phyloP scores from a whole-genome alignment of 2,797 vertebrate genomes.

The Gambelia wislizenii region DNA sequence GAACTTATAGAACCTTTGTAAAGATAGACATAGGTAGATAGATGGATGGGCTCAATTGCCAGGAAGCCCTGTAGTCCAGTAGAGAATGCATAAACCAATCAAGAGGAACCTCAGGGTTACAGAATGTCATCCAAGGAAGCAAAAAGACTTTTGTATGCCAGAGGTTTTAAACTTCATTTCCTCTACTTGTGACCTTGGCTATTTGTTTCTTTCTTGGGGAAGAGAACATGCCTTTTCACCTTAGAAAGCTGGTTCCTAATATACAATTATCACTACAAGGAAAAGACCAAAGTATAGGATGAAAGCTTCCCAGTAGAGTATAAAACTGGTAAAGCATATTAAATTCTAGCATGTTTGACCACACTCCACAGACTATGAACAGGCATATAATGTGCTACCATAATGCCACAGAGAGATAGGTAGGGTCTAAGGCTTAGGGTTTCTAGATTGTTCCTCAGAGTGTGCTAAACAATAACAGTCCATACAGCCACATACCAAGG shows the following conservation, averaged over 20 bases:
- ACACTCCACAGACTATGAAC: not conserved
- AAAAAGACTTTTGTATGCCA: conserved; percentile 43
- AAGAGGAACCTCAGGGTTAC: conserved; percentile 15
- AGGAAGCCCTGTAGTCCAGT: conserved; percentile 8
- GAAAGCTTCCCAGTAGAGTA: not conserved
- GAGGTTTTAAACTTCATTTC: conserved; percentile 47
- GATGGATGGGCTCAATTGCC: conserved; percentile 20
- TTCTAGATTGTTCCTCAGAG: not conserved
- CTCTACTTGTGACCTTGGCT: conserved; percentile 22
- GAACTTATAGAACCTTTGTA: conserved; percentile 15
- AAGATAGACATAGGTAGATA: conserved; percentile 31
- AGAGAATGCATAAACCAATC: conserved; percentile 38
- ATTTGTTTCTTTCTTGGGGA: conserved; percentile 38
- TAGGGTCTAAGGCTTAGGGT: not conserved
- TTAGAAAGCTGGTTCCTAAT: not conserved
- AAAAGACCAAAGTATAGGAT: conserved; percentile 2
- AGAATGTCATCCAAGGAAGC: conserved; percentile 19
- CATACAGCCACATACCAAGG: no score
- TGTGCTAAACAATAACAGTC: not conserved
- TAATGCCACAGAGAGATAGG: not conserved
- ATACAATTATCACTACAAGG: not conserved
- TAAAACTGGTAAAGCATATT: not conserved
- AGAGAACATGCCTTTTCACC: not conserved
- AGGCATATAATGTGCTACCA: not conserved
- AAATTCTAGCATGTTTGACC: not conserved